Base-by-base conservation (phyloP, 2,113 vertebrate genomes). In the Lamprotornis superbus region DNA sequence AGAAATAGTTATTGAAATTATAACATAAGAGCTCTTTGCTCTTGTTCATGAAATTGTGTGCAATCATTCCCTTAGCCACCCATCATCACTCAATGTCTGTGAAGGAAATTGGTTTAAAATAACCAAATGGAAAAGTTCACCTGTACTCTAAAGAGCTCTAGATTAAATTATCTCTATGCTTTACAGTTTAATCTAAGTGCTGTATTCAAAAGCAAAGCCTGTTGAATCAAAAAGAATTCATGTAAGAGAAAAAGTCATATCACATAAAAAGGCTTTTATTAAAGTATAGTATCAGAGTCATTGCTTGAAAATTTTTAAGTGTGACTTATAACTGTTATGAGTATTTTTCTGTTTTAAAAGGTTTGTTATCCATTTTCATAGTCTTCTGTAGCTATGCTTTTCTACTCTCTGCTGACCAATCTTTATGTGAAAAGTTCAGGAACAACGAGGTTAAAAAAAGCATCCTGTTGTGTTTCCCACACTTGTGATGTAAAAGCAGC, bases 51-150 rank as follows among this genome's bases (percentile, higher is more conserved):
- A 60, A 92, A 76, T 50, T 25, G 35, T 57, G 47, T 40, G 40
- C 52, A 55, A 92, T 74, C 60, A 33, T 65, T 92, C 87, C n/a
- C 57, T 87, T 68, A 81, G 30, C 24, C 74, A 71, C 25, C 31
- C 70, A 75, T 83, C 63, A 84, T 91, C 67, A 92, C 6, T 44
- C 82, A 85, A 59, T 55, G 60, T 91, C 86, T 88, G 40, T 50
- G 50, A 85, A 82, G 55, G 59, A 95, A 95, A 96, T 83, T 68
- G 21, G 20, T 87, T 89, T 82, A 86, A 93, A 94, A 94, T 40
- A 87, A 80, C 31, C 42, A 86, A 91, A 65, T 25, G 39, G 70
- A 70, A 87, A 91, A 93, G 53, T 59, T 94, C 46, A 69, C 64
- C 67, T 11, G 15, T 57, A 46, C 59, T 93, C 74, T 59, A 68